Evolutionary conservation across 2,888 invertebrate genomes (phyloP).

Genomic region (Taphrorychus bicolor): DNA sequence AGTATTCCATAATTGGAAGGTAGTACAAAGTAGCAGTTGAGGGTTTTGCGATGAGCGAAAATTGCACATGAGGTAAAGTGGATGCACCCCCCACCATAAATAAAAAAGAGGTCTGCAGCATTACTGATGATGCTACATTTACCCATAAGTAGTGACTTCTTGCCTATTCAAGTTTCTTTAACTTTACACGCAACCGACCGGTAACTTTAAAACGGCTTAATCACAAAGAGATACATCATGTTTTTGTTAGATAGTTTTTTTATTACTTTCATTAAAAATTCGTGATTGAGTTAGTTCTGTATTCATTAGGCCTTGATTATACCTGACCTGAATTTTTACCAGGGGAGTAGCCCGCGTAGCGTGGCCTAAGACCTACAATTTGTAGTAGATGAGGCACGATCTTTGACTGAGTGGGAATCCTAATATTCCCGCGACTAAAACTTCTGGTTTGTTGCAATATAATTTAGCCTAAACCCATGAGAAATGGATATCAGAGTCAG

Average conservation of each 20-base stretch:
- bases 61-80: too few species aligned
- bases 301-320: conserved; percentile 37
- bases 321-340: conserved; percentile 34
- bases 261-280: conserved; percentile 34
- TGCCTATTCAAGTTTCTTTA: conserved; percentile 9
- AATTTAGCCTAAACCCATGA: too few species aligned
- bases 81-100: too few species aligned
- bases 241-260: conserved; percentile 25
- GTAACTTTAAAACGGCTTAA: conserved; percentile 26
- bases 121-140: too few species aligned
- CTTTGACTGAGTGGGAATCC: neutral
- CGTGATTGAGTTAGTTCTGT: conserved; percentile 36
- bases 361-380: neutral
- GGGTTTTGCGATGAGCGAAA: too few species aligned
- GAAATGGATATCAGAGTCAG: neutral
- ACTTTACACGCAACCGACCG: conserved; percentile 9
- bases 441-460: too few species aligned
- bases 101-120: too few species aligned
- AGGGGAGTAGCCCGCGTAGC: neutral
- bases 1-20: neutral
- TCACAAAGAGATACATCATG: conserved; percentile 38
- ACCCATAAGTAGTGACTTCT: neutral
- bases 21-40: neutral
- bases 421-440: too few species aligned
- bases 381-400: neutral